Evolutionary conservation across 2,113 vertebrate genomes (phyloP).

Genomic region (Channa maculata): DNA sequence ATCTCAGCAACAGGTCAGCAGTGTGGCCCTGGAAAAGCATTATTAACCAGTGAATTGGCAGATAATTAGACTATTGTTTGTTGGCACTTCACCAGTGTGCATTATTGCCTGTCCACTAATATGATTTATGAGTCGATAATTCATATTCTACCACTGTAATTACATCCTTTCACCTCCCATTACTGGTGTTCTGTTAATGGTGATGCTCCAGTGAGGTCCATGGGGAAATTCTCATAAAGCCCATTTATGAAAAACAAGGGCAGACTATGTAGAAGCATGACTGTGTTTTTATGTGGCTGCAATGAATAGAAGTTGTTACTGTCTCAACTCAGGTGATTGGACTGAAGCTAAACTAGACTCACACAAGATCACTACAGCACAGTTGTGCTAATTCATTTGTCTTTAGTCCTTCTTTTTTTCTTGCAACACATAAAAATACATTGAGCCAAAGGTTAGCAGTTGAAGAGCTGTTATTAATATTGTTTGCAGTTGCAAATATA

Average conservation of each 20-base stretch:
- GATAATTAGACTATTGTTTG: conserved; percentile 73
- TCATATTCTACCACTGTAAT: conserved; percentile 64
- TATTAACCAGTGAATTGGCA: conserved; percentile 75
- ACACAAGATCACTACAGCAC: background rate
- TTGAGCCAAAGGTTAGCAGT: conserved; percentile 1
- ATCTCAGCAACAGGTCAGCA: conserved; percentile 47
- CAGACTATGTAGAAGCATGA: background rate
- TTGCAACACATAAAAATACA: conserved; percentile 16
- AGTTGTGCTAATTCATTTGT: background rate
- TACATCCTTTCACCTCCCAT: conserved; percentile 56
- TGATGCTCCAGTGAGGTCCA: conserved; percentile 3
- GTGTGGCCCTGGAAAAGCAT: conserved; percentile 49
- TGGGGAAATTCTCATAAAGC: background rate
- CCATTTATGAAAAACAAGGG: background rate
- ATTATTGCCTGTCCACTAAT: conserved; percentile 58
- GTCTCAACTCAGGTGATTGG: too few relatives aligned
- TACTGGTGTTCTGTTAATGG: conserved; percentile 46
- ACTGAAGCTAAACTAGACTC: too few relatives aligned
- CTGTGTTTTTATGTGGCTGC: too few relatives aligned
- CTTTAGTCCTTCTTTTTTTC: background rate
- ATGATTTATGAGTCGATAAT: conserved; percentile 75
- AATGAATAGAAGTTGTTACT: too few relatives aligned
- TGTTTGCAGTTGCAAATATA: conserved; percentile 14
- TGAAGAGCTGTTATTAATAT: background rate
- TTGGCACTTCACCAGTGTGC: conserved; percentile 53